phyloP scores from a whole-genome alignment of 2,113 vertebrate species.

The Psephotus haematonotus region DNA sequence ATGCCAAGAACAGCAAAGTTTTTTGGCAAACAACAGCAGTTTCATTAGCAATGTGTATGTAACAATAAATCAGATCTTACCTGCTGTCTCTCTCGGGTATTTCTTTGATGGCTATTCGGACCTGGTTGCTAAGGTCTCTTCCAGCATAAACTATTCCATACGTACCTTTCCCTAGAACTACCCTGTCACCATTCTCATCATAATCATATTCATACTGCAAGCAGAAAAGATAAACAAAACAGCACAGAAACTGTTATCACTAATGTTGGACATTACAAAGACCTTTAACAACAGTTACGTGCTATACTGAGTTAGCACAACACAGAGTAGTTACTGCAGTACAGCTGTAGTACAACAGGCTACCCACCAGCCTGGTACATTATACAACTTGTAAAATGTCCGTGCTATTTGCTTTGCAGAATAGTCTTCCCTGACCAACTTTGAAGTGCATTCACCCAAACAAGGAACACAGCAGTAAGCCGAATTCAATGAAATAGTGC shows the following conservation, averaged over 20 bases:
- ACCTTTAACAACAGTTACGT: background rate
- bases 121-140: constrained; percentile 81
- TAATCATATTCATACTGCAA: constrained; percentile 83
- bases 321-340: background rate
- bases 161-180: constrained; percentile 81
- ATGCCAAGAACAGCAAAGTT: background rate
- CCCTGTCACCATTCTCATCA: constrained; percentile 75
- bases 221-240: constrained; percentile 26
- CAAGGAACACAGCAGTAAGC: background rate
- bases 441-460: background rate
- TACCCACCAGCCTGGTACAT: background rate
- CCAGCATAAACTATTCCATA: constrained; percentile 82
- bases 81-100: constrained; percentile 81
- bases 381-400: background rate
- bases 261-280: background rate
- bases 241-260: background rate
- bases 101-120: constrained; percentile 86
- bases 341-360: background rate
- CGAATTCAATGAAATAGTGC: background rate
- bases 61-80: constrained; percentile 53
- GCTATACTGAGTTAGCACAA: background rate
- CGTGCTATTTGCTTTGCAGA: background rate
- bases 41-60: background rate
- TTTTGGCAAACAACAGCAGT: background rate
- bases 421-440: background rate